Conservation (phyloP, 2,113 vertebrate species). For the Ginglymostoma cirratum region DNA sequence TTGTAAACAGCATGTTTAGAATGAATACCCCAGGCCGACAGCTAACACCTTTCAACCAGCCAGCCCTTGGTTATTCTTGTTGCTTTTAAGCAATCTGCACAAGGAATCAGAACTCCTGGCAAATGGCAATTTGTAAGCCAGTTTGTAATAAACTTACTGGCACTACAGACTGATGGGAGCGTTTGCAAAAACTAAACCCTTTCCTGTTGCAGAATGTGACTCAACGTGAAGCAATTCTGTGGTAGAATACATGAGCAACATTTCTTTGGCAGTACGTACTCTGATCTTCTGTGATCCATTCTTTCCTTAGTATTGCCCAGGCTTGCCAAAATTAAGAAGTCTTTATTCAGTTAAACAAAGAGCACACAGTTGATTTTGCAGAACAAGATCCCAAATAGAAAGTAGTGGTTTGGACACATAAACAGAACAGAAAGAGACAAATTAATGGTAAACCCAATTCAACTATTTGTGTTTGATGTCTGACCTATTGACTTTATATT, state of each 20-base stretch:
- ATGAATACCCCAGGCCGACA: constrained; percentile 7
- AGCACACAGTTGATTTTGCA: neutral
- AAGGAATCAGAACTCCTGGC: neutral
- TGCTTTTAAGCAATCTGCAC: neutral
- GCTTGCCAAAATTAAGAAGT: neutral
- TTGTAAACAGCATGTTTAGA: constrained; percentile 26
- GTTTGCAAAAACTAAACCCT: neutral
- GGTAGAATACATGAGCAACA: neutral
- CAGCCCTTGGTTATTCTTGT: constrained; percentile 7
- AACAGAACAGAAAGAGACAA: neutral
- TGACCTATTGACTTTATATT: constrained; percentile 34
- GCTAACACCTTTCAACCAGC: constrained; percentile 18
- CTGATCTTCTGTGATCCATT: neutral
- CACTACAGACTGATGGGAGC: neutral
- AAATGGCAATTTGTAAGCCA: constrained; percentile 18
- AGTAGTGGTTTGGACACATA: neutral
- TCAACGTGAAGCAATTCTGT: neutral
- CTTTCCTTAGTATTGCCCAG: neutral
- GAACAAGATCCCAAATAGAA: neutral
- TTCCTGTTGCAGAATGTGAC: neutral
- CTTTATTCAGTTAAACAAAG: neutral
- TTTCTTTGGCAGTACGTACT: neutral
- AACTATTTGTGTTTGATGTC: constrained; percentile 20
- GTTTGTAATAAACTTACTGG: neutral
- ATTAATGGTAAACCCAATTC: constrained; percentile 10